These are phyloP conservation scores for Heterochromis multidens DNA, from an alignment of 2,113 vertebrate species.

Conservation along the genomic window DNA sequence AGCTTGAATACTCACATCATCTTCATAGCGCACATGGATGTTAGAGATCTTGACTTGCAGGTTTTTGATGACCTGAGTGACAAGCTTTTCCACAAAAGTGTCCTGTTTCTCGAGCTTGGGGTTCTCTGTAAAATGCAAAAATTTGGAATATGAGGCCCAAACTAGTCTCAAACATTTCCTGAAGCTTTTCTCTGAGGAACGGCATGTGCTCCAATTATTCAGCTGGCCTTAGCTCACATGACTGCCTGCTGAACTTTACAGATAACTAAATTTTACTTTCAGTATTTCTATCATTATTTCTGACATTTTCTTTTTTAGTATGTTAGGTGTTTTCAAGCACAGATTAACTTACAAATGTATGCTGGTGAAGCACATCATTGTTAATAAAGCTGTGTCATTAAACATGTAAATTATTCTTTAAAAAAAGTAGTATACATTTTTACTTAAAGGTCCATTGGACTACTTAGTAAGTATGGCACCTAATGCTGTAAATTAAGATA, in stretches of 20 bases:
- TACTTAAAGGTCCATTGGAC: not conserved
- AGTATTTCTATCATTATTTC: not conserved
- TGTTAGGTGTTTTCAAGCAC: not conserved
- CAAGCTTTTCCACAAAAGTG: conserved; percentile 93
- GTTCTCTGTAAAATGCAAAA: conserved; percentile 78
- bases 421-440: not conserved
- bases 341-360: not conserved
- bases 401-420: not conserved
- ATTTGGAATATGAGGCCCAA: not conserved
- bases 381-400: not conserved
- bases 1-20: conserved; percentile 86
- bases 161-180: not conserved
- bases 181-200: not conserved
- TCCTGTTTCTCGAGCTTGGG: conserved; percentile 85
- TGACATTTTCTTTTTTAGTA: not conserved
- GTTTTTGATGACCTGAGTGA: conserved; percentile 98
- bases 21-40: conserved; percentile 96
- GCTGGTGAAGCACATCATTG: not conserved
- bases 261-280: not conserved
- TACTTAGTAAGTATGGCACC: not conserved
- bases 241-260: not conserved
- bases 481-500: not conserved
- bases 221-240: not conserved
- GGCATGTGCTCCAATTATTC: not conserved
- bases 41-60: conserved; percentile 96